Evolutionary conservation across 2,113 vertebrate species (phyloP).

Genomic region (Sylvia atricapilla): DNA sequence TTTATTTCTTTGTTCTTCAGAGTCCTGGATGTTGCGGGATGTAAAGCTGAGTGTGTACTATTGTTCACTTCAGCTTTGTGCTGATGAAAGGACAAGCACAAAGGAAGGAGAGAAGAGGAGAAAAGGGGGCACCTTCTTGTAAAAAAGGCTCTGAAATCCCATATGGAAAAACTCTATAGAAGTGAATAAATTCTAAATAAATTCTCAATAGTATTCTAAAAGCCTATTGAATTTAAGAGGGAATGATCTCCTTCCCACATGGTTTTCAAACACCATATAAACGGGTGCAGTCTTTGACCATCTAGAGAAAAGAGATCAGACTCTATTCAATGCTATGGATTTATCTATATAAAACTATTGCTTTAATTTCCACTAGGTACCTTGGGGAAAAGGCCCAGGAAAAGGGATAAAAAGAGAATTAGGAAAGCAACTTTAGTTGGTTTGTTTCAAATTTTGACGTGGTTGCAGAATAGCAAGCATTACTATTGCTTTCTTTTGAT

Average conservation of each 20-base stretch:
- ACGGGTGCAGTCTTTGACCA: background rate
- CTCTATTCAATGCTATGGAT: conserved; percentile 4
- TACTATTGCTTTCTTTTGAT: background rate
- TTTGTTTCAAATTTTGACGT: background rate
- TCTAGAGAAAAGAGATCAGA: conserved; percentile 17
- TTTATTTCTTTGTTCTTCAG: conserved; percentile 25
- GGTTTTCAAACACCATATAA: conserved; percentile 29
- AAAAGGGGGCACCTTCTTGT: conserved; percentile 8
- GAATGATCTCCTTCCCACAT: conserved; percentile 26
- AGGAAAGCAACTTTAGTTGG: background rate
- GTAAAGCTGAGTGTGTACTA: background rate
- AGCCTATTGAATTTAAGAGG: conserved; percentile 30
- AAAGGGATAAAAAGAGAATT: conserved; percentile 4
- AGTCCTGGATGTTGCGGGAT: background rate
- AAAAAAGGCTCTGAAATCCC: conserved; percentile 35
- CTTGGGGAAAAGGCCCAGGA: background rate
- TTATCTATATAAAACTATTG: conserved; percentile 15
- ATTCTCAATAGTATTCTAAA: conserved; percentile 20
- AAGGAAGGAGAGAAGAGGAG: conserved; percentile 9
- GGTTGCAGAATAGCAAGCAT: background rate
- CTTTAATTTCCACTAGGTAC: conserved; percentile 10
- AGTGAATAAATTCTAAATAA: conserved; percentile 5
- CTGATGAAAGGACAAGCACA: conserved; percentile 38
- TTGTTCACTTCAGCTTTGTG: conserved; percentile 52
- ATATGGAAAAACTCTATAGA: conserved; percentile 9